Evolutionary conservation across 2,888 invertebrate species (phyloP).

Genomic region (Stenichneumon culpator): DNA sequence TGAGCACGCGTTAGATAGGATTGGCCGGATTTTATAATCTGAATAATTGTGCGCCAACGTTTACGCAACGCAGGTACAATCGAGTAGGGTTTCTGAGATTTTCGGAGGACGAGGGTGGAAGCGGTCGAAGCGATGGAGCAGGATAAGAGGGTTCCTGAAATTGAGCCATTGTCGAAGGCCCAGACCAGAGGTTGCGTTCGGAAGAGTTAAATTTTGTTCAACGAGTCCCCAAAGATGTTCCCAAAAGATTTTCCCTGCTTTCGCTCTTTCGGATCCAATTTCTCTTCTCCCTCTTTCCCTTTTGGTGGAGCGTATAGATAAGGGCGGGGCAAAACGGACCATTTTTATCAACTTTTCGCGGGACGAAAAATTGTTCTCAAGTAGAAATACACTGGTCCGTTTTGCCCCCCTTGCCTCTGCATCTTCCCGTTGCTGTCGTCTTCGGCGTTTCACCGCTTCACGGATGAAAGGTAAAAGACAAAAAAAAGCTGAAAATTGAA

Average conservation of each 20-base stretch:
- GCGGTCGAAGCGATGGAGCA: constrained; percentile 5
- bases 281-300: constrained; percentile 38
- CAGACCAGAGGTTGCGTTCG: constrained; percentile 65
- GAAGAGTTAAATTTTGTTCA: constrained; percentile 77
- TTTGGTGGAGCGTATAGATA: neutral
- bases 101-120: neutral
- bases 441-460: neutral
- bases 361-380: no score
- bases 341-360: no score
- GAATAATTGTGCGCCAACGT: constrained; percentile 26
- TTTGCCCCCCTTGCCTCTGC: neutral
- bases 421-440: neutral
- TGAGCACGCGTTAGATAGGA: neutral
- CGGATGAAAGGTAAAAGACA: constrained; percentile 17
- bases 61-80: neutral
- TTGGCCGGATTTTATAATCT: constrained; percentile 44
- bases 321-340: no score
- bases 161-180: constrained; percentile 58
- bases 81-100: constrained; percentile 24
- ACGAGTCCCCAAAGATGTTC: constrained; percentile 75
- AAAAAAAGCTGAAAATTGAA: no score
- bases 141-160: constrained; percentile 58
- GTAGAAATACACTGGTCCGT: no score
- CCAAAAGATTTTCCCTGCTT: constrained; percentile 34
- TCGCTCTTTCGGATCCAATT: constrained; percentile 43